These are phyloP conservation scores for Fulmarus glacialis DNA, from an alignment of 2,113 vertebrate species.

Conservation along the genomic window DNA sequence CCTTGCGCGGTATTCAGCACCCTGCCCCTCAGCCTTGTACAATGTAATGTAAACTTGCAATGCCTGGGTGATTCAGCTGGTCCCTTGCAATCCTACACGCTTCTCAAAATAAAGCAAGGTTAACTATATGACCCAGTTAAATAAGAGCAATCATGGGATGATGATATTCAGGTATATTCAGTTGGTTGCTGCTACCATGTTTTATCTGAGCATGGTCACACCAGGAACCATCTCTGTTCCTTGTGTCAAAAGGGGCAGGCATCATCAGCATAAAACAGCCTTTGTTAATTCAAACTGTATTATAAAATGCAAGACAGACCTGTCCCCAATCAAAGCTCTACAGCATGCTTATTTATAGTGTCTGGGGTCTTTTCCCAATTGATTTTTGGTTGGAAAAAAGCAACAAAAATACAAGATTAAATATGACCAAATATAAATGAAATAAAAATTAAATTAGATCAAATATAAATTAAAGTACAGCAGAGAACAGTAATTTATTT, in stretches of 20 bases:
- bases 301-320: not conserved
- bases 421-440: constrained; percentile 11
- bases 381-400: not conserved
- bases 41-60: fast-evolving
- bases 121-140: not conserved
- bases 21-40: not conserved
- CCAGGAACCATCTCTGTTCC: not conserved
- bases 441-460: not conserved
- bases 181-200: not conserved
- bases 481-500: not conserved
- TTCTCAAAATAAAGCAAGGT: not conserved
- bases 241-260: not conserved
- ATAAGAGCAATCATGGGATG: not conserved
- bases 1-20: fast-evolving
- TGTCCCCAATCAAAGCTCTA: not conserved
- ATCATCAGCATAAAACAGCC: not conserved
- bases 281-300: not conserved
- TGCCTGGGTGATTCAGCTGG: not conserved
- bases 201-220: not conserved
- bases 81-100: not conserved
- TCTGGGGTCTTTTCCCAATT: not conserved
- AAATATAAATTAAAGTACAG: constrained; percentile 45
- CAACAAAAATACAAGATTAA: not conserved
- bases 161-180: not conserved
- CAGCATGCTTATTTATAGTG: not conserved